Evolutionary conservation across 2,113 vertebrate species (phyloP), one percentile per base, ranked within the genome.

Genomic region (Pogona vitticeps): DNA sequence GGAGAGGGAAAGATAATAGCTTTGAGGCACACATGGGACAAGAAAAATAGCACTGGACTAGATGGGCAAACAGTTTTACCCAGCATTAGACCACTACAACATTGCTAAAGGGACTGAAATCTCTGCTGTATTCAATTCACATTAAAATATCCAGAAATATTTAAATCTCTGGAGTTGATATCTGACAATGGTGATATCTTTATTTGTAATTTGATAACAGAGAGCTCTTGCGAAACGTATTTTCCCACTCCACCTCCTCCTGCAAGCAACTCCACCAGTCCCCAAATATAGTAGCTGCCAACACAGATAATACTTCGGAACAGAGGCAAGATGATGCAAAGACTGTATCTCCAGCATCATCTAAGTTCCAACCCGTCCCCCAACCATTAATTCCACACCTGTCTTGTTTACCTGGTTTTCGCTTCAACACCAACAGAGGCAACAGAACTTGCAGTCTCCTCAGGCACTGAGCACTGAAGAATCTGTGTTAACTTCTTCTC

Each of bases 391-490:
- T n/a, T 86, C 80, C 63, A 42, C n/a, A 90, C 42, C 85, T 2
- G 1, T 18, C 20, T 68, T 85, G 73, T 97, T 92, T 58, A 99
- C 98, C 98, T 97, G 96, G 96, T 97, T 92, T 97, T 97, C 93
- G 97, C 96, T 95, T 98, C 97, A 76, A 97, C 97, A n/a, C 96
- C 96, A 81, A 97, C 95, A 0, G 97, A 98, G 90, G 96, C 94
- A 23, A 97, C 97, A 65, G 97, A 98, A 88, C 93, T 95, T 13
- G 94, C 92, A 0, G 98, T 97, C 83, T 98, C 98, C 93, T 98
- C 97, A 0, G 97, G 98, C 80, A 96, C 89, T 1, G 97, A 97
- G 7, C 95, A 96, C 92, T 97, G 97, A 88, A 97, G 97, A 88
- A 96, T 87, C 0, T 97, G 97, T 82, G 96, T 97, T 88, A 96